Conservation (phyloP, 2,888 invertebrate species). For the Timema podura region DNA sequence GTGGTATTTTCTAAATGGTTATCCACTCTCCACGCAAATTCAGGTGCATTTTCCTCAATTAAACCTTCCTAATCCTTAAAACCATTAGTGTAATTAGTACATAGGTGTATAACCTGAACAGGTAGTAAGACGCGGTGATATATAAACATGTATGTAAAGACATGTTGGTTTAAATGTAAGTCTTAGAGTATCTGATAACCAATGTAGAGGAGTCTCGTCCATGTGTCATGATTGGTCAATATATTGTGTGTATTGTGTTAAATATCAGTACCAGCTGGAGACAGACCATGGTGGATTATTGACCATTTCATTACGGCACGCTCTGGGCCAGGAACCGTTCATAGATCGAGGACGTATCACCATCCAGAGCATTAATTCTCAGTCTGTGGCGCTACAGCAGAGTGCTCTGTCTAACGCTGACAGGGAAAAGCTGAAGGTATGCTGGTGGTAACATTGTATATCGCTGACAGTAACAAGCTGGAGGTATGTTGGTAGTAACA, state of each 20-base stretch:
- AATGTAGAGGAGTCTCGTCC: too few relatives aligned
- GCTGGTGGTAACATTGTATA: slow-evolving; percentile 48
- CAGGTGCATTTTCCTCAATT: too few relatives aligned
- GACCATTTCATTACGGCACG: slow-evolving; percentile 65
- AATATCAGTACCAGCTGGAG: slow-evolving; percentile 16
- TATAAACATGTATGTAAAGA: too few relatives aligned
- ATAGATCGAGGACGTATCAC: slow-evolving; percentile 65
- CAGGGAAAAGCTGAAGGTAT: slow-evolving; percentile 55
- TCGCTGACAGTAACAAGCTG: slow-evolving; percentile 54
- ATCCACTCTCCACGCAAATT: too few relatives aligned
- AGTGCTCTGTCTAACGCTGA: slow-evolving; percentile 54
- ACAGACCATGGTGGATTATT: slow-evolving; percentile 70
- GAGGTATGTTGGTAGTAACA: slow-evolving; percentile 45
- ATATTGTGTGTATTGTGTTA: not conserved
- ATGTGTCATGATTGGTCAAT: too few relatives aligned
- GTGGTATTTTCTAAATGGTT: too few relatives aligned
- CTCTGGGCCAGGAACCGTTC: slow-evolving; percentile 56
- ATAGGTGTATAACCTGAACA: too few relatives aligned
- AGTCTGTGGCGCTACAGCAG: slow-evolving; percentile 60
- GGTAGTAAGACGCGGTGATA: too few relatives aligned
- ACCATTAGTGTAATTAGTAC: too few relatives aligned
- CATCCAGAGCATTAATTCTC: slow-evolving; percentile 65
- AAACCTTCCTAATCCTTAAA: too few relatives aligned
- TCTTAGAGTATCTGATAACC: too few relatives aligned
- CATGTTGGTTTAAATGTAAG: too few relatives aligned